Conservation (phyloP, 2,113 vertebrate species). For the Crotalus helleri region DNA sequence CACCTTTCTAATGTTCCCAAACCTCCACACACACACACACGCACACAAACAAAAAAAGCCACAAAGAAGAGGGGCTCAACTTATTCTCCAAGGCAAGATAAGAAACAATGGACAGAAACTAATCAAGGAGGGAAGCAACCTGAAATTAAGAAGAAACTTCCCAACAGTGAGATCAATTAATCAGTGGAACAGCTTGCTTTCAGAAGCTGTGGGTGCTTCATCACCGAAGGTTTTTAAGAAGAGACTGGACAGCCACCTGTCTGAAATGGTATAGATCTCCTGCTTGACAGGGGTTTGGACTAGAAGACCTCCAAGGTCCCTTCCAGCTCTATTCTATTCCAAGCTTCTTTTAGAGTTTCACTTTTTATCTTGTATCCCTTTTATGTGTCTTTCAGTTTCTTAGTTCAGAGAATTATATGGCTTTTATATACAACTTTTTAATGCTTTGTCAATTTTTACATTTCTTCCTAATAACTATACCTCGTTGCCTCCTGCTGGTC, state of each 20-base stretch:
- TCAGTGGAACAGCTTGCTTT: background rate
- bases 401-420: background rate
- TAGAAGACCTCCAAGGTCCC: background rate
- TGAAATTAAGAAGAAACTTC: background rate
- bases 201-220: background rate
- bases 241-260: background rate
- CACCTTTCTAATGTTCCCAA: background rate
- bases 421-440: background rate
- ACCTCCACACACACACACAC: background rate
- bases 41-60: background rate
- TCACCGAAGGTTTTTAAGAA: background rate
- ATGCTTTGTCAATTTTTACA: background rate
- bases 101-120: background rate
- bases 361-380: background rate
- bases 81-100: background rate
- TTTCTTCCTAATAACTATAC: background rate
- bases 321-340: background rate
- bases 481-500: background rate
- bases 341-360: background rate
- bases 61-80: background rate
- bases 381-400: background rate
- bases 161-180: background rate
- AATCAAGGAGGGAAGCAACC: background rate
- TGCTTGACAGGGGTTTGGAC: background rate
- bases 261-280: background rate